Base-by-base conservation (phyloP, 2,113 vertebrate genomes). In the Merops nubicus region DNA sequence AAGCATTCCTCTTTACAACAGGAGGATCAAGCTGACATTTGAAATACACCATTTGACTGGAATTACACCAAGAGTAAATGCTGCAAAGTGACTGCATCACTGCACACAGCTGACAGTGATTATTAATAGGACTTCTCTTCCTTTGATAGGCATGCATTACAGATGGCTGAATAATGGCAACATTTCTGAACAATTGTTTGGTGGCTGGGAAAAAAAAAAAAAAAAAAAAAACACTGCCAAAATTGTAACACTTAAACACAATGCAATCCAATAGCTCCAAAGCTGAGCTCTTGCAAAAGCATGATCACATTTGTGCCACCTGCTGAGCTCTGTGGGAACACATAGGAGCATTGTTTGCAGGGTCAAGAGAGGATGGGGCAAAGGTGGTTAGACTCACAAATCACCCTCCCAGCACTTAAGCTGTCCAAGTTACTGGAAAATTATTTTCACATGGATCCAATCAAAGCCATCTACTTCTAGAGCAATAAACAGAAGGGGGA, bases 181-280 rank as follows among this genome's bases (percentile, higher is more conserved):
- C 89, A 88, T 93, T 97, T 91, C 56, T 85, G 97, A 97, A 91
- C 89, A 93, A 95, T 95, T 94, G 68, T 90, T 96, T 85, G 45
- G 86, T 89, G 48, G 57, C 8, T 7, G 38, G n/a, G n/a, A n/a
- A 47, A 83, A 76, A 81, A 88, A 92, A 40, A 40, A 12, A 9
- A 16, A 56, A 50, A 25, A 33, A 56, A 56, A 56, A 21, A 7
- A n/a, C 3, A 8, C 87, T 92, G 90, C 89, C 91, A 85, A 96
- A 91, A 92, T 81, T 84, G 76, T 59, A 81, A 84, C 6, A 4
- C 84, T 93, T 79, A 79, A 95, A 90, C 62, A 93, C 73, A 81
- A 74, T 43, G 72, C 74, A 89, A 91, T 85, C 94, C 88, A 94
- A 36, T 53, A 83, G 33, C 45, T 88, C 67, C 40, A 33, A 91